Evolutionary conservation across 2,888 invertebrate genomes (phyloP), one percentile per base, ranked within the genome.

Genomic region (Agriopis leucophaearia): DNA sequence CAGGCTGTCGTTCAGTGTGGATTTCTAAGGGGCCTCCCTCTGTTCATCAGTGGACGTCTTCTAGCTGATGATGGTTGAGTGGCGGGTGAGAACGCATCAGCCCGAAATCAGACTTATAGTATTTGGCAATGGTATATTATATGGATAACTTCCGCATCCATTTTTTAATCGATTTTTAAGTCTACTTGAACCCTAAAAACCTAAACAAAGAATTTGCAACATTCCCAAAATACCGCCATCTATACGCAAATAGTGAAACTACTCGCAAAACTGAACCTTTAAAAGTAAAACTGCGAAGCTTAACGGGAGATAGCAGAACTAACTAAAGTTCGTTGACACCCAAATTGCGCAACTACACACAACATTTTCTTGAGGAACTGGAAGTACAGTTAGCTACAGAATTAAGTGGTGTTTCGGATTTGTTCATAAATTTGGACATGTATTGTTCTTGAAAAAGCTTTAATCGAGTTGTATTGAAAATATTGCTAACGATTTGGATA

Each of bases 261-360:
- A 87, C 83, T 87, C 79, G 88, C 88, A 79, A 88, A 88, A 89
- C 5, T 18, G 18, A 40, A 55, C 16, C 44, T 87, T 88, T 36
- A 90, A 92, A 92, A 92, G 92, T 91, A 93, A 92, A 91, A 91
- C 80, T 80, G 78, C 87, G 87, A n/a, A 81, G 78, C 60, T 88
- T 92, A 94, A 92, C 92, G 93, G 94, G 81, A 87, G 80, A 84
- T 82, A 83, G 88, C 88, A 89, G 84, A 92, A 93, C 86, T 86
- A 92, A 93, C 86, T 86, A 64, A 85, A 85, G 92, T 84, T 83
- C 91, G 76, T 86, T 91, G 92, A 92, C 88, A 92, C 83, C 81
- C 69, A 64, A 81, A 81, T 87, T 88, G 87, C 86, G 84, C 88
- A 88, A 88, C 78, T 70, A 8, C 60, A 50, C 71, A 69, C 73